Percentiles rank a stretch among this genome's conserved stretches.
Conservation (phyloP, 2,113 vertebrate genomes). For the Procapra przewalskii region DNA sequence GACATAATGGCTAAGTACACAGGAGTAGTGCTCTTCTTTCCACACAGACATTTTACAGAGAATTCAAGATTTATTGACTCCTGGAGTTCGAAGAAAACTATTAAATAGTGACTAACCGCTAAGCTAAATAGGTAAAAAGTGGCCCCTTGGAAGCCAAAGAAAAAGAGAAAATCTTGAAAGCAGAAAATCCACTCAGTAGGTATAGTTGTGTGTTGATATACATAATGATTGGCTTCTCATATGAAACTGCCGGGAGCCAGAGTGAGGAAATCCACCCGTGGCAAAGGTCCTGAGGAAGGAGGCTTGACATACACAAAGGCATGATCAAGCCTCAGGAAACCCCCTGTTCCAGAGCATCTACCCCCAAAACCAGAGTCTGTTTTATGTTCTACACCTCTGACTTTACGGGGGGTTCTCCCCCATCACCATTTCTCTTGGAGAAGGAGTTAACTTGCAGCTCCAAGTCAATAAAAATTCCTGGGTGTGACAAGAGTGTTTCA, state of each 20-base stretch:
- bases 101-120: not conserved
- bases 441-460: too few species aligned
- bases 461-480: too few species aligned
- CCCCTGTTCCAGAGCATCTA: too few species aligned
- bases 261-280: too few species aligned
- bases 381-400: too few species aligned
- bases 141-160: not conserved
- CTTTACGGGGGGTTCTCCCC: too few species aligned
- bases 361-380: too few species aligned
- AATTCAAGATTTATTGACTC: not conserved
- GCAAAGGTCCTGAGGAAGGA: too few species aligned
- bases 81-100: not conserved
- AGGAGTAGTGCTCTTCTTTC: not conserved
- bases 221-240: not conserved
- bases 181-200: not conserved
- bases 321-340: too few species aligned
- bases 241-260: not conserved
- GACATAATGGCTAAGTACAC: not conserved
- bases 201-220: not conserved
- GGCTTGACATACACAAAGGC: too few species aligned
- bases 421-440: too few species aligned
- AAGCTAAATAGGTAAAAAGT: not conserved
- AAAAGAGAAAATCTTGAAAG: not conserved
- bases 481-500: too few species aligned
- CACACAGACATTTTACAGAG: not conserved